These are phyloP conservation scores for Acleris literana DNA, from an alignment of 2,888 invertebrate species.

Conservation along the genomic window DNA sequence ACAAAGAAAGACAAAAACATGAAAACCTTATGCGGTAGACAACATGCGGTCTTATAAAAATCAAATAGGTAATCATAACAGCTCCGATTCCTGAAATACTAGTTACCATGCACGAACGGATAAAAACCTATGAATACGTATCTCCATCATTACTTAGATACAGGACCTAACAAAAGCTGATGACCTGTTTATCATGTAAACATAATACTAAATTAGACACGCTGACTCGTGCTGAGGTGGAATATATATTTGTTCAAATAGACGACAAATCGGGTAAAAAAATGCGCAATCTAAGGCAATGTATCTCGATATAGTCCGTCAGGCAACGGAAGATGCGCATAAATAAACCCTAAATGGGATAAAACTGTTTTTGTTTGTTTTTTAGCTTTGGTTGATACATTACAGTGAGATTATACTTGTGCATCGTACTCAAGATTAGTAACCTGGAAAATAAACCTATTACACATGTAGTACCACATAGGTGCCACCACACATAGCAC, in stretches of 20 bases:
- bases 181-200: conserved; percentile 23
- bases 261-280: conserved; percentile 46
- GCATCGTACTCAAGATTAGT: too few relatives aligned
- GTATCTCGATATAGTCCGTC: conserved; percentile 47
- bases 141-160: not conserved
- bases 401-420: too few relatives aligned
- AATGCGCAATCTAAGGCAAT: conserved; percentile 44
- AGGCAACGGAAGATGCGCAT: conserved; percentile 42
- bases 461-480: too few relatives aligned
- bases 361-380: conserved; percentile 42
- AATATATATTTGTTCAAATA: conserved; percentile 49
- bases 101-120: too few relatives aligned
- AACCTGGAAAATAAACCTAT: too few relatives aligned
- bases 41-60: too few relatives aligned
- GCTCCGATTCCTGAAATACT: too few relatives aligned
- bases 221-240: conserved; percentile 40
- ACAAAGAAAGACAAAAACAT: too few relatives aligned
- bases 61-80: too few relatives aligned
- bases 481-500: too few relatives aligned
- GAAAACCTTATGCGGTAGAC: too few relatives aligned
- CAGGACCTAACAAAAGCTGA: not conserved
- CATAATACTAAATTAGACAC: conserved; percentile 23
- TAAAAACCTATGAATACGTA: too few relatives aligned
- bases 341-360: conserved; percentile 43
- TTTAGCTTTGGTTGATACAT: not conserved